phyloP scores from a whole-genome alignment of 2,113 vertebrate species.

The Zingel zingel region DNA sequence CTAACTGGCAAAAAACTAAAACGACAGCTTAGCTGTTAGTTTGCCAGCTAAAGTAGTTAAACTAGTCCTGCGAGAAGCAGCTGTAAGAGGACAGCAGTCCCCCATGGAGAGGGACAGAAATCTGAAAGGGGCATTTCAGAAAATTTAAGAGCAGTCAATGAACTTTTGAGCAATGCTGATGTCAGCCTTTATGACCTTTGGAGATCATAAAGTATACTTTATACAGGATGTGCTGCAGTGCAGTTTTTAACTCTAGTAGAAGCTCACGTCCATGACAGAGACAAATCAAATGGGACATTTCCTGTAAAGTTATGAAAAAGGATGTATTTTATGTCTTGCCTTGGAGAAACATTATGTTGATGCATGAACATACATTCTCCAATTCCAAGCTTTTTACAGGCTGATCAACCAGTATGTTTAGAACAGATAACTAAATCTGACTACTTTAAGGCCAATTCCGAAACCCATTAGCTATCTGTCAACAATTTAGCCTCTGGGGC shows the following conservation, averaged over 20 bases:
- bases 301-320: constrained; percentile 18
- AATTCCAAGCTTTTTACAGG: not conserved
- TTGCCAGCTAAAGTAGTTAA: too few species aligned
- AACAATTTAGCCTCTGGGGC: too few species aligned
- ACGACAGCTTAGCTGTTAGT: too few species aligned
- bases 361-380: not conserved
- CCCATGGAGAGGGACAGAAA: constrained; percentile 34
- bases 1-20: too few species aligned
- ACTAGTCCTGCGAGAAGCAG: not conserved
- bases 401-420: too few species aligned
- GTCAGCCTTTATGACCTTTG: constrained; percentile 56
- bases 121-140: constrained; percentile 45
- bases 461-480: too few species aligned
- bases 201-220: constrained; percentile 45
- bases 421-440: too few species aligned
- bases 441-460: too few species aligned
- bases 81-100: constrained; percentile 29
- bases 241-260: constrained; percentile 9
- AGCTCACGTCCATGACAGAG: not conserved
- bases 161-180: constrained; percentile 68
- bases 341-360: constrained; percentile 10
- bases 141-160: constrained; percentile 61
- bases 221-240: constrained; percentile 21
- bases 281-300: constrained; percentile 34
- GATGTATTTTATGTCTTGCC: constrained; percentile 12